Evolutionary conservation across 1,140 invertebrate genomes (phyloP).

Genomic region (Orchesella cincta): DNA sequence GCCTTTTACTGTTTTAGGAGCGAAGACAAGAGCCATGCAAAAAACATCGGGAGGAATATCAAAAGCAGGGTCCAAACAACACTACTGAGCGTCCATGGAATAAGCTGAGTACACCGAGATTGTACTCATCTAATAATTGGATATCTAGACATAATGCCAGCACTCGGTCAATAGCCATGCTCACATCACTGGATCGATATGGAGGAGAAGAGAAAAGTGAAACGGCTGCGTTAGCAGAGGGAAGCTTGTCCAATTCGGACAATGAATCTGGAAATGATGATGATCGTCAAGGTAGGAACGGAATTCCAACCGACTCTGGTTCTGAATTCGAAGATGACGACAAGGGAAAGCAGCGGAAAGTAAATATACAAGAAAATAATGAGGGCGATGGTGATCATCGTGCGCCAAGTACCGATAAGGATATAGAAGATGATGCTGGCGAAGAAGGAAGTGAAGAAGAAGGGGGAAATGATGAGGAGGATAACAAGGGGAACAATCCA

Average conservation of each 20-base stretch:
- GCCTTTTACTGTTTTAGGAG: too few species aligned
- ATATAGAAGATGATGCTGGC: background rate
- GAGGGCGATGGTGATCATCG: background rate
- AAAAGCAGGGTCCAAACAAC: background rate
- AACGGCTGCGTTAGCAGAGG: conserved; percentile 47
- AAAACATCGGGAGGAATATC: conserved; percentile 35
- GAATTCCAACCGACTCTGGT: background rate
- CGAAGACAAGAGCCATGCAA: conserved; percentile 40
- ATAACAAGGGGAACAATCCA: background rate
- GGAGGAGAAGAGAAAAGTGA: conserved; percentile 34
- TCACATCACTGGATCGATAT: conserved; percentile 1
- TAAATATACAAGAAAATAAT: too few species aligned
- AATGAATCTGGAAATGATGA: conserved; percentile 39
- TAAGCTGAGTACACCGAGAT: conserved; percentile 1
- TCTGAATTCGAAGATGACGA: background rate
- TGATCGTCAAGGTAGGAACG: background rate
- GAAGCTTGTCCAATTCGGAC: conserved; percentile 46
- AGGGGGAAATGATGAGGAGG: background rate
- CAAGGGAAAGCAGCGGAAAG: too few species aligned
- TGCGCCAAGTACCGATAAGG: background rate
- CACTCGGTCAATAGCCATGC: background rate
- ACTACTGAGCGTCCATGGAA: background rate
- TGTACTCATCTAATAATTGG: too few species aligned
- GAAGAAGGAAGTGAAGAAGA: background rate
- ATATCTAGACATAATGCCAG: background rate